A percentile compares a stretch with the other conserved stretches of the same genome.
Evolutionary conservation across 1,140 invertebrate genomes (phyloP).

Genomic region (Eueides isabella): DNA sequence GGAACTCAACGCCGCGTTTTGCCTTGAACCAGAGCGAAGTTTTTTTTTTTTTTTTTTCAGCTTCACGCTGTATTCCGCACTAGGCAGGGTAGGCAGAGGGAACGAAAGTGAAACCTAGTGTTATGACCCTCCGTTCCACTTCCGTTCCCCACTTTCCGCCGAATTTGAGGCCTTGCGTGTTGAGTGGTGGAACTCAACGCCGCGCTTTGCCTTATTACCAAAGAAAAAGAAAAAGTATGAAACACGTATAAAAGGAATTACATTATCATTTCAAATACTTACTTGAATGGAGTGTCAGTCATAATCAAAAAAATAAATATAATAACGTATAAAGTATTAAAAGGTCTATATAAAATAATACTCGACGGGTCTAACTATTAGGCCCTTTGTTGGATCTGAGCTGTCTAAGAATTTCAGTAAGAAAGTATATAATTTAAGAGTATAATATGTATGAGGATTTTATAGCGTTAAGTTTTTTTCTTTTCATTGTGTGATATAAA

Average conservation of each 20-base stretch:
- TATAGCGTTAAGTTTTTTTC: not conserved
- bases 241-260: not conserved
- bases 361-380: not conserved
- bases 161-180: no score
- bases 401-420: conserved; percentile 2
- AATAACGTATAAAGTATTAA: not conserved
- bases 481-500: not conserved
- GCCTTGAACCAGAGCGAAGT: no score
- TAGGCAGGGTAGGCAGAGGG: no score
- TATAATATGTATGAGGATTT: not conserved
- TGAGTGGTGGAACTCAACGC: no score
- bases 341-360: not conserved
- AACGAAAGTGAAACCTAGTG: no score
- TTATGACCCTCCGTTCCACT: no score
- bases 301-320: not conserved
- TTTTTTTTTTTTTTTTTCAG: no score
- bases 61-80: no score
- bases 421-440: not conserved
- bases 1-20: no score
- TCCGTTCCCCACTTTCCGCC: no score
- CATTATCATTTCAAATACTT: not conserved
- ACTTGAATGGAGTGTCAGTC: not conserved
- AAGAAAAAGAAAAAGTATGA: not conserved
- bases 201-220: no score
- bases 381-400: not conserved